A percentile compares a stretch with the other conserved stretches of the same genome.
Evolutionary conservation across 2,888 invertebrate species (phyloP).

Genomic region (Syrphus vitripennis): DNA sequence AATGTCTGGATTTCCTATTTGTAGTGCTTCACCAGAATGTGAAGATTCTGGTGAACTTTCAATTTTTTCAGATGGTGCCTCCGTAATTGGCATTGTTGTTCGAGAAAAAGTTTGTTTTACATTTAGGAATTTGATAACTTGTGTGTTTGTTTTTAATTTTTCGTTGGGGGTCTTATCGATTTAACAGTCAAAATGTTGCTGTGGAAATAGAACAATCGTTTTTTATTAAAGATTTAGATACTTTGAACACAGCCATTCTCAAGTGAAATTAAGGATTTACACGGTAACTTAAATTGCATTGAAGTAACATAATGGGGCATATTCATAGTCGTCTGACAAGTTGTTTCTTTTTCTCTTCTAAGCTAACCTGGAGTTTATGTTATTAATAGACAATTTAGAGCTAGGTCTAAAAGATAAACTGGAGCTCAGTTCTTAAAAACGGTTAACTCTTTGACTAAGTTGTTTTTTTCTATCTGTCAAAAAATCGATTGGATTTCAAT

Average conservation of each 20-base stretch:
- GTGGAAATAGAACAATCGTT: not conserved
- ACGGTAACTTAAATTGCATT: not conserved
- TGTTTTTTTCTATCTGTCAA: no score
- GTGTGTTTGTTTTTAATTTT: constrained; percentile 3
- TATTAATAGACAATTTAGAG: no score
- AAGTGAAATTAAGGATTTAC: not conserved
- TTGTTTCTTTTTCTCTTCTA: no score
- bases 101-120: not conserved
- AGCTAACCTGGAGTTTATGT: no score
- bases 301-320: no score
- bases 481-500: no score
- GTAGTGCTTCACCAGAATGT: constrained; percentile 75
- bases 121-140: not conserved
- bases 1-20: constrained; percentile 38
- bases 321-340: no score
- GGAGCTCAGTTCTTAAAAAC: no score
- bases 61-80: constrained; percentile 76
- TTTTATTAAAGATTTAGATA: not conserved
- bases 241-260: not conserved
- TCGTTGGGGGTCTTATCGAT: constrained; percentile 17
- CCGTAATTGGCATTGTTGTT: constrained; percentile 76
- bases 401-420: no score
- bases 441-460: no score
- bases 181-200: constrained; percentile 20
- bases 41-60: constrained; percentile 79